These are phyloP conservation scores for Albula goreensis DNA, from an alignment of 2,113 vertebrate species.

Conservation along the genomic window DNA sequence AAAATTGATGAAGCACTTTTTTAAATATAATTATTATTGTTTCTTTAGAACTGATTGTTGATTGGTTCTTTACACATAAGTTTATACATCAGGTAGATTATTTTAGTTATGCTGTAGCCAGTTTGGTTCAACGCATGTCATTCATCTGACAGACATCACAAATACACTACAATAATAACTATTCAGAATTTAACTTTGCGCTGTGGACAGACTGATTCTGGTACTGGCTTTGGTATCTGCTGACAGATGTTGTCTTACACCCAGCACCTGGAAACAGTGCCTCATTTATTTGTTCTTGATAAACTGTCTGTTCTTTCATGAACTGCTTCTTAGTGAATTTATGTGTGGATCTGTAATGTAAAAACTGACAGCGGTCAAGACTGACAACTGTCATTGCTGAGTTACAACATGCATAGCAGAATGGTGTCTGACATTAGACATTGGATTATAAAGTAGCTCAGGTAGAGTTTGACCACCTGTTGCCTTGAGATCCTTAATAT, in stretches of 20 bases:
- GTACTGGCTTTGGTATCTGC: neutral
- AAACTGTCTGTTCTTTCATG: constrained; percentile 27
- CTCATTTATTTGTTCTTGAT: constrained; percentile 16
- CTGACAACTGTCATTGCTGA: constrained; percentile 12
- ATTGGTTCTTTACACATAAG: neutral
- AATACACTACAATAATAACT: neutral
- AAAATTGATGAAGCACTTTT: neutral
- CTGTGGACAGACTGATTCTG: neutral
- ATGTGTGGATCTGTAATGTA: constrained; percentile 43
- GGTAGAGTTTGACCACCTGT: constrained; percentile 18
- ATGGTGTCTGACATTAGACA: constrained; percentile 6
- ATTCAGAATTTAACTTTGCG: neutral
- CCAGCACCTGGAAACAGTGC: neutral
- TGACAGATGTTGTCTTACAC: neutral
- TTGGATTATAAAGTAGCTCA: constrained; percentile 19
- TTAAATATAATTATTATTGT: neutral
- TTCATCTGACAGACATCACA: neutral
- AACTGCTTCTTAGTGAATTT: constrained; percentile 25
- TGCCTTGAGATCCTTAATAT: constrained; percentile 26
- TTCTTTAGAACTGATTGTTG: neutral
- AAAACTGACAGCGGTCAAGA: constrained; percentile 25
- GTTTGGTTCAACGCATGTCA: neutral
- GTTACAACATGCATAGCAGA: neutral
- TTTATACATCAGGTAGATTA: neutral
- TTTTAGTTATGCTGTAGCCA: neutral